Percentiles rank a stretch among this genome's conserved stretches.
phyloP scores from a whole-genome alignment of 2,888 invertebrate species.

The Leucozona laternaria region DNA sequence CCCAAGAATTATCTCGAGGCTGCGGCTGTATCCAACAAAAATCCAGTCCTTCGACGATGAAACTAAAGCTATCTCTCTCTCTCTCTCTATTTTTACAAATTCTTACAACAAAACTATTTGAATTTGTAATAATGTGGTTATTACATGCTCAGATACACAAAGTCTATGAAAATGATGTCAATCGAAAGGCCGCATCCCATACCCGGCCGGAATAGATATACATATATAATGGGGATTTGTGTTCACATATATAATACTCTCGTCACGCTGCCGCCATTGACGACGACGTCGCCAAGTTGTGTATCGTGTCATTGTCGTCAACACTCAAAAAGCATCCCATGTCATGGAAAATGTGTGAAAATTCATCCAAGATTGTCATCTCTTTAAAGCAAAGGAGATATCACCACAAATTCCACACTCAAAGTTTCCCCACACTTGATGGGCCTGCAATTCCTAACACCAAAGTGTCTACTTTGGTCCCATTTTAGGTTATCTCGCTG shows the following conservation, averaged over 20 bases:
- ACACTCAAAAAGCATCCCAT: constrained; percentile 51
- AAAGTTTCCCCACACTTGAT: constrained; percentile 1
- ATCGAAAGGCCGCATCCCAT: constrained; percentile 11
- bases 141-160: constrained; percentile 64
- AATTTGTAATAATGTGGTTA: constrained; percentile 68
- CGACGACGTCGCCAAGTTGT: not conserved
- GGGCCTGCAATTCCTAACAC: not conserved
- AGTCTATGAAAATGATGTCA: constrained; percentile 44
- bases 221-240: too few species aligned
- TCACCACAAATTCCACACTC: constrained; percentile 58
- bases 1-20: constrained; percentile 39
- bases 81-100: constrained; percentile 31
- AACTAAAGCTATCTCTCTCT: constrained; percentile 33
- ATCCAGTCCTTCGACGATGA: constrained; percentile 34
- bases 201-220: not conserved
- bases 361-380: constrained; percentile 71
- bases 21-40: constrained; percentile 4
- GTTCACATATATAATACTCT: constrained; percentile 39
- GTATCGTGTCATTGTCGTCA: constrained; percentile 31
- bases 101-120: constrained; percentile 50
- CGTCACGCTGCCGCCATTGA: constrained; percentile 23
- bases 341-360: constrained; percentile 66
- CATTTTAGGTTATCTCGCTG: constrained; percentile 53
- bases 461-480: constrained; percentile 59
- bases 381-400: constrained; percentile 44